Evolutionary conservation across 2,797 vertebrate species (phyloP).

Genomic region (Sebastiscus tertius): DNA sequence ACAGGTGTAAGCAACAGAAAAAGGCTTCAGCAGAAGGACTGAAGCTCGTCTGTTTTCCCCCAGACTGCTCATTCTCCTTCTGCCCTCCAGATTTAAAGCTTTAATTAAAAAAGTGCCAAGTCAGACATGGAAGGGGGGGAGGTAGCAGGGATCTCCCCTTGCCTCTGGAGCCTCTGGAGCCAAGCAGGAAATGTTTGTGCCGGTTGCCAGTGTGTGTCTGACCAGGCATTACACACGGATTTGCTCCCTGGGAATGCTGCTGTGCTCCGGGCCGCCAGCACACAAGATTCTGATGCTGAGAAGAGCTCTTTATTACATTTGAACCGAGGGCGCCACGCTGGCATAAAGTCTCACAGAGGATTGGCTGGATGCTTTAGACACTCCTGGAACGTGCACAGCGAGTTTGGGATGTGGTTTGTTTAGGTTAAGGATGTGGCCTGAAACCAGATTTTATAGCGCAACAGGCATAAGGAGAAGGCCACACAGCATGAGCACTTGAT

Average conservation of each 20-base stretch:
- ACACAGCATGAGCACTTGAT: constrained; percentile 28
- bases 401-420: constrained; percentile 57
- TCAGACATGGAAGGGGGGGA: constrained; percentile 64
- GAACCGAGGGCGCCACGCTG: constrained; percentile 53
- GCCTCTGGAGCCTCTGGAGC: constrained; percentile 82
- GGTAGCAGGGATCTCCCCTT: constrained; percentile 62
- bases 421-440: constrained; percentile 30
- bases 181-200: constrained; percentile 85
- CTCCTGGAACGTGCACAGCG: constrained; percentile 28
- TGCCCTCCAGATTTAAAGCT: constrained; percentile 73
- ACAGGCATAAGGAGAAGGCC: constrained; percentile 10
- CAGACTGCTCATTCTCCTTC: constrained; percentile 43
- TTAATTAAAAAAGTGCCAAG: constrained; percentile 83
- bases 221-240: constrained; percentile 83
- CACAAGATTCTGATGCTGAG: constrained; percentile 68
- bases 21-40: constrained; percentile 33
- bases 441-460: constrained; percentile 29
- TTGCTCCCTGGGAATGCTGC: constrained; percentile 81
- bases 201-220: constrained; percentile 81
- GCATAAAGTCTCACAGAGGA: constrained; percentile 47
- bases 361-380: constrained; percentile 42
- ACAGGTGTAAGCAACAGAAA: constrained; percentile 58
- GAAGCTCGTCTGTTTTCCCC: constrained; percentile 30
- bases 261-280: constrained; percentile 60
- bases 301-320: constrained; percentile 74